A percentile compares a stretch with the other conserved stretches of the same genome.
phyloP scores from a whole-genome alignment of 2,888 invertebrate genomes.

The Agonopterix arenella region DNA sequence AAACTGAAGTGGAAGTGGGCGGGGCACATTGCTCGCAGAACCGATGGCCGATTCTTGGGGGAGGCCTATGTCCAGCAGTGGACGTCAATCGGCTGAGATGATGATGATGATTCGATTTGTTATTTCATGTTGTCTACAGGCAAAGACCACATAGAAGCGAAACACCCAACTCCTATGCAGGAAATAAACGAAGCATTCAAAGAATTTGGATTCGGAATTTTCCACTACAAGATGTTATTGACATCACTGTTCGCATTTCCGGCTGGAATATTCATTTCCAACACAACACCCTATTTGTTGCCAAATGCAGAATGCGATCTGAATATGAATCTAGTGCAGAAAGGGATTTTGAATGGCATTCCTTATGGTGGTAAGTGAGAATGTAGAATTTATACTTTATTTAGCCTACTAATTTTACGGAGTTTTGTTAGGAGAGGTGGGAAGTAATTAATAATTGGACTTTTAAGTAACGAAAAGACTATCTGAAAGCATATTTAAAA shows the following conservation, averaged over 20 bases:
- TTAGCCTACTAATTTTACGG: no score
- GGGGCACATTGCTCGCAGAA: no score
- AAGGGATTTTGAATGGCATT: slow-evolving; percentile 49
- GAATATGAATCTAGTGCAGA: slow-evolving; percentile 46
- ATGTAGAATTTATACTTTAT: no score
- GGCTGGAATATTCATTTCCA: slow-evolving; percentile 35
- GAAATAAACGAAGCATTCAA: slow-evolving; percentile 46
- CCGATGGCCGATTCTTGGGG: no score
- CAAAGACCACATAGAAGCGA: slow-evolving; percentile 21
- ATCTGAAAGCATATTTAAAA: no score
- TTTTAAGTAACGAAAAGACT: no score
- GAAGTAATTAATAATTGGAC: no score
- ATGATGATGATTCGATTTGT: no score
- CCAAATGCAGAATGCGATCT: slow-evolving; percentile 59
- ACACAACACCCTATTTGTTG: slow-evolving; percentile 41
- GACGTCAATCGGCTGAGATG: no score
- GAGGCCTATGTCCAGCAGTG: no score
- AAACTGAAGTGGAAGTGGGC: no score
- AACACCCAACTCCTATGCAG: slow-evolving; percentile 37
- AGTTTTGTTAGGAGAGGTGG: no score
- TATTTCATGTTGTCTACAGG: slow-evolving; percentile 22
- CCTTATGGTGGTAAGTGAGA: slow-evolving; percentile 46
- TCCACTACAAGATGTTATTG: slow-evolving; percentile 37
- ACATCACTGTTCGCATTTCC: slow-evolving; percentile 32
- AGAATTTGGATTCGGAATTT: slow-evolving; percentile 46